phyloP scores from a whole-genome alignment of 2,888 invertebrate species.

The Ecdyonurus torrentis region DNA sequence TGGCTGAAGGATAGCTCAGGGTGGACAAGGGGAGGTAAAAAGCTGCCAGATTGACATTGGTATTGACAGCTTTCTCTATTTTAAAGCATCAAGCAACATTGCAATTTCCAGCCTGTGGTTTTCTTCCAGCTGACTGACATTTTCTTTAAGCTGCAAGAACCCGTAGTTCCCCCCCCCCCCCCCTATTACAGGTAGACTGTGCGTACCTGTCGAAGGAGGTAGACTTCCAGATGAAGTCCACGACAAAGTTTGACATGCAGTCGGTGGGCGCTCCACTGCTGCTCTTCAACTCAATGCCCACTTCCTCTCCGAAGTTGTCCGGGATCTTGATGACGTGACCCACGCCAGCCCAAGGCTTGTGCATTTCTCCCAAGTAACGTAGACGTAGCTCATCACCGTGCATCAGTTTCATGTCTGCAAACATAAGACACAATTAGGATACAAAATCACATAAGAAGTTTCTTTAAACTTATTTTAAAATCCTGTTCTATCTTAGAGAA shows the following conservation, averaged over 20 bases:
- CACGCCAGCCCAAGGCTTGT: conserved; percentile 92
- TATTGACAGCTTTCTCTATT: too few relatives aligned
- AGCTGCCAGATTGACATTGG: too few relatives aligned
- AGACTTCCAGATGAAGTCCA: conserved; percentile 99
- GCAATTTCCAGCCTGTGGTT: not conserved
- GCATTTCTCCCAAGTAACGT: conserved; percentile 81
- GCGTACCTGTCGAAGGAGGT: conserved; percentile 85
- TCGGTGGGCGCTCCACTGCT: conserved; percentile 85
- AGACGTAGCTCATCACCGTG: conserved; percentile 94
- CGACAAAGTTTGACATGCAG: conserved; percentile 87
- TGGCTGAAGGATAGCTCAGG: too few relatives aligned
- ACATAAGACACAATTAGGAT: too few relatives aligned
- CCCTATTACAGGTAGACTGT: not conserved
- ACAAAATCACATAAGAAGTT: too few relatives aligned
- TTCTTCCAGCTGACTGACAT: too few relatives aligned
- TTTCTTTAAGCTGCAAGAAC: too few relatives aligned
- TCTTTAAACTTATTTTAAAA: too few relatives aligned
- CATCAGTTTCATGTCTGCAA: conserved; percentile 89
- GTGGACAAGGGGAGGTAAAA: too few relatives aligned
- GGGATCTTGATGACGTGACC: conserved; percentile 96
- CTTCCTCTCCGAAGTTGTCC: conserved; percentile 94
- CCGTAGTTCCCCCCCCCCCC: too few relatives aligned
- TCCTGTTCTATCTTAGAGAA: too few relatives aligned
- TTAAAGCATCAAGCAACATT: not conserved
- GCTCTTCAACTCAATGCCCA: conserved; percentile 89